These are phyloP conservation scores for Pluvialis apricaria DNA, from an alignment of 2,113 vertebrate genomes.

Conservation along the genomic window DNA sequence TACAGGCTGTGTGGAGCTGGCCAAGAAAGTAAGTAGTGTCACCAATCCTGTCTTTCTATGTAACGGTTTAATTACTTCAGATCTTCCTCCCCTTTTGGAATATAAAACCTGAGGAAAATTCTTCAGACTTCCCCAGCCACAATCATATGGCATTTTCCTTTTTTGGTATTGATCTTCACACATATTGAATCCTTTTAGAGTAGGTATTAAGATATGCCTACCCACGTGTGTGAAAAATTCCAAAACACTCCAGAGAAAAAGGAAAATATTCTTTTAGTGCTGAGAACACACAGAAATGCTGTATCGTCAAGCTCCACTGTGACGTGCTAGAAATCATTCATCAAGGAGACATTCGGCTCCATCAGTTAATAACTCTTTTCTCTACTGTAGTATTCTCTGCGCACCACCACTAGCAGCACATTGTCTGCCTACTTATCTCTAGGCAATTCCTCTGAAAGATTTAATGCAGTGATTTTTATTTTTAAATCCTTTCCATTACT, in stretches of 20 bases:
- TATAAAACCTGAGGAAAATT: background rate
- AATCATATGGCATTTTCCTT: background rate
- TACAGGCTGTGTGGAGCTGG: rapidly evolving
- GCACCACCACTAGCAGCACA: background rate
- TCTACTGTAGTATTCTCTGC: background rate
- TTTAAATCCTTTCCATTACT: background rate
- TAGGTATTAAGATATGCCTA: background rate
- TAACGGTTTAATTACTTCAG: background rate
- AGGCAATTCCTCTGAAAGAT: background rate
- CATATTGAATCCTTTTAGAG: background rate
- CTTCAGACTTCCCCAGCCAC: background rate
- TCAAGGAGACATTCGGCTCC: background rate
- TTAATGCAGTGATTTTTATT: background rate
- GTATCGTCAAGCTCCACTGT: background rate
- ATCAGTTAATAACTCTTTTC: background rate
- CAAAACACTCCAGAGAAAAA: background rate
- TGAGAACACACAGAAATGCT: background rate
- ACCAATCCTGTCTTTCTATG: background rate
- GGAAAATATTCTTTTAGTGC: background rate
- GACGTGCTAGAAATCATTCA: background rate
- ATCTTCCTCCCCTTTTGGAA: background rate
- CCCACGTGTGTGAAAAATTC: background rate
- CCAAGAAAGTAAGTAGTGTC: background rate
- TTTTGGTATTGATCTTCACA: background rate
- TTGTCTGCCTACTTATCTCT: background rate